Conservation (phyloP, 2,888 invertebrate genomes). For the Tetragnatha montana region DNA sequence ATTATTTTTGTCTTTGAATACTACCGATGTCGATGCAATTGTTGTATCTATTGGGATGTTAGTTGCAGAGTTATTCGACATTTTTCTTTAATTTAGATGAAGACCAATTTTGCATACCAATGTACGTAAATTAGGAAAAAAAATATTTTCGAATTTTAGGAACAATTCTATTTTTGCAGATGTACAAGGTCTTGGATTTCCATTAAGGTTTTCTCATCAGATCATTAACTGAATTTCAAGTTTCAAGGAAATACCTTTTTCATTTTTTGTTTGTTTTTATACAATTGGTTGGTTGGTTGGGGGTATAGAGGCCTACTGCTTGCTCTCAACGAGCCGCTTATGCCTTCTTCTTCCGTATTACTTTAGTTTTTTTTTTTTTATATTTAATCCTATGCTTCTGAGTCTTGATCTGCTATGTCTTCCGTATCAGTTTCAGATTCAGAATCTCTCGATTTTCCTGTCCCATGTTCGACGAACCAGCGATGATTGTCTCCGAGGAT, state of each 20-base stretch:
- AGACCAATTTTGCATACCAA: background rate
- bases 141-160: background rate
- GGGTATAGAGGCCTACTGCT: too few species aligned
- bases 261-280: background rate
- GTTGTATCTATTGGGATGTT: conserved; percentile 39
- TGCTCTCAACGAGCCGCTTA: too few species aligned
- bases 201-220: background rate
- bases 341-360: too few species aligned
- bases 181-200: background rate
- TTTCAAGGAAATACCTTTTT: background rate
- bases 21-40: conserved; percentile 59
- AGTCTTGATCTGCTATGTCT: too few species aligned
- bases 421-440: too few species aligned
- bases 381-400: too few species aligned
- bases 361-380: too few species aligned
- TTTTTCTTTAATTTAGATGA: conserved; percentile 8
- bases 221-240: background rate
- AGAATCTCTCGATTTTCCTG: too few species aligned
- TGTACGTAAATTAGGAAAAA: background rate
- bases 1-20: conserved; percentile 57
- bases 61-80: conserved; percentile 54
- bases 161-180: background rate
- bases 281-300: too few species aligned
- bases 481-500: too few species aligned
- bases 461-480: too few species aligned